phyloP scores from a whole-genome alignment of 2,113 vertebrate species.

The Thunnus thynnus region DNA sequence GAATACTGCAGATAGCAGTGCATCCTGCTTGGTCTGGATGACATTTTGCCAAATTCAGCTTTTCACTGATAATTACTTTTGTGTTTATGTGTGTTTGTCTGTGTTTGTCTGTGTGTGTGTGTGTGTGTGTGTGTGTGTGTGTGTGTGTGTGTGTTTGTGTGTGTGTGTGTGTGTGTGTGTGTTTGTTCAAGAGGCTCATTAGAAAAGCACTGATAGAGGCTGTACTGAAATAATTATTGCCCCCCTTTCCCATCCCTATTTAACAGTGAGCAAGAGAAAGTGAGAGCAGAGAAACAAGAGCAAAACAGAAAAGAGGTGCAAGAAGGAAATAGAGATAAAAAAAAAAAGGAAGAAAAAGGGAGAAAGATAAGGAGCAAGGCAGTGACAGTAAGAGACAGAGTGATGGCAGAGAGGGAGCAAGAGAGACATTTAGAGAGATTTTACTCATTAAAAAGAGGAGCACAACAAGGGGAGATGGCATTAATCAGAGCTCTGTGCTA shows the following conservation, averaged over 20 bases:
- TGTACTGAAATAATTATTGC: constrained; percentile 60
- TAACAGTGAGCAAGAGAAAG: constrained; percentile 12
- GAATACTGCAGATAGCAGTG: neutral
- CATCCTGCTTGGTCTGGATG: constrained; percentile 25
- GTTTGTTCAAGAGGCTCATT: constrained; percentile 63
- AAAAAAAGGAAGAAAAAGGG: neutral
- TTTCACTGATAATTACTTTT: constrained; percentile 56
- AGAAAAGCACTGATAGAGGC: constrained; percentile 64
- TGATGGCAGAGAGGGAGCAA: constrained; percentile 29
- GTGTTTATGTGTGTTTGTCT: constrained; percentile 17
- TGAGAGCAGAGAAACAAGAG: neutral
- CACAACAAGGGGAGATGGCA: constrained; percentile 75
- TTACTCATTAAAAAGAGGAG: constrained; percentile 77
- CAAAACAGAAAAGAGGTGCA: constrained; percentile 15
- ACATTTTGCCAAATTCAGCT: constrained; percentile 59
- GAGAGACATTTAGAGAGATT: constrained; percentile 70
- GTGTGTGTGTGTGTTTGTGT: neutral
- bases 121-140: neutral
- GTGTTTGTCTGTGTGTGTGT: too few species aligned
- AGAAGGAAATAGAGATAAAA: constrained; percentile 5
- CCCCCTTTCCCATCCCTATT: constrained; percentile 7
- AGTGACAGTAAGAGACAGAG: constrained; percentile 41
- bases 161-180: constrained; percentile 13
- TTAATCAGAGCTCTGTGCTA: constrained; percentile 79
- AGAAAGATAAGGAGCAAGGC: constrained; percentile 26